Evolutionary conservation across 2,888 invertebrate genomes (phyloP), one percentile per base, ranked within the genome.

Genomic region (Microctonus brassicae): DNA sequence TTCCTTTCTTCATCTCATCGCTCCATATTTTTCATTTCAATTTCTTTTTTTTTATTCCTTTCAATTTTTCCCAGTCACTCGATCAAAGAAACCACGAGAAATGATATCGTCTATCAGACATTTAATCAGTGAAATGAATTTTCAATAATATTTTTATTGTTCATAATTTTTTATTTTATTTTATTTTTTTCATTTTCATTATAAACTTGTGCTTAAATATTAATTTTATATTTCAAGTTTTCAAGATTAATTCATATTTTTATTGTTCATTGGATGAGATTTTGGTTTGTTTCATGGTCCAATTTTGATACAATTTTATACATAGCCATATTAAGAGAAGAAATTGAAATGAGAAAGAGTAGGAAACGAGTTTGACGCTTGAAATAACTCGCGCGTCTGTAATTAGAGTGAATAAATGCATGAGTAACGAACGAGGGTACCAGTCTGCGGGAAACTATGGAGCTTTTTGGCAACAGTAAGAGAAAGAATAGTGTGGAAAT

Each of bases 401-500:
- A 80, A 81, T 81, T 81, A 80, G 76, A 72, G 71, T 74, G 80
- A 82, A 82, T 82, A 81, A 81, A 82, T 82, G 79, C 77, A 82
- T 81, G 81, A 82, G 77, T 73, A n/a, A n/a, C n/a, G n/a, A 65
- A 75, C 75, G 76, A 70, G 69, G 60, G 72, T 62, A 61, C 65
- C 65, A 71, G 60, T 47, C 70, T 65, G 55, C 70, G 63, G 60
- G 58, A 71, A 24, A 62, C 58, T 42, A 57, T 53, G 61, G 62
- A 75, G 75, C 75, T n/a, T 73, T 66, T 61, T 58, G 72, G 73
- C 58, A 72, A 73, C 52, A 69, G 61, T 22, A 63, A 22, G 53
- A 39, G 61, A 57, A 67, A 70, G 47, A 52, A 70, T 34, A 17
- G 55, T 68, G 42, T 53, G 17, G 52, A 57, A 39, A 33, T 33